Percentiles rank a stretch among this genome's conserved stretches.
phyloP scores from a whole-genome alignment of 2,113 vertebrate genomes.

The Asarcornis scutulata region DNA sequence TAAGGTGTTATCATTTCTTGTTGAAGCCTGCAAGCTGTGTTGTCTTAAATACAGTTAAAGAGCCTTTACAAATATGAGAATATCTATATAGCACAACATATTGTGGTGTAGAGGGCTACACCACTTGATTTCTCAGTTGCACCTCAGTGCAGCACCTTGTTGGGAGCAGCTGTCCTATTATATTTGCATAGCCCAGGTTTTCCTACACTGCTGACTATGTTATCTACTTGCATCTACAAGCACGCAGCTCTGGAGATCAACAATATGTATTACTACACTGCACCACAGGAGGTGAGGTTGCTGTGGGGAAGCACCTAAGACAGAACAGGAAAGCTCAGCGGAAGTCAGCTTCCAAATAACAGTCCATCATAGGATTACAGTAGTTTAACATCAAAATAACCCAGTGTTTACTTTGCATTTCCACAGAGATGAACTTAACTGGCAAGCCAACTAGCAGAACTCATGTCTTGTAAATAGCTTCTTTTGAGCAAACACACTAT shows the following conservation, averaged over 20 bases:
- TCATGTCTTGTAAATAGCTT: rapidly evolving
- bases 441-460: neutral
- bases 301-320: neutral
- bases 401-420: neutral
- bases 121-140: neutral
- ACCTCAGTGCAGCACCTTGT: neutral
- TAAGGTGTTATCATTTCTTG: neutral
- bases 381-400: neutral
- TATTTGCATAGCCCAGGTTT: neutral
- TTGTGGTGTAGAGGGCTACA: neutral
- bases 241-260: neutral
- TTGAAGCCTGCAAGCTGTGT: neutral
- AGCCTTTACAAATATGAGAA: neutral
- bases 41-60: neutral
- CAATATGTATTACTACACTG: neutral
- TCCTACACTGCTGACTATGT: neutral
- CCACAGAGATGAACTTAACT: neutral
- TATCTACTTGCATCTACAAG: neutral
- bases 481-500: neutral
- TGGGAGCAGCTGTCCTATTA: neutral
- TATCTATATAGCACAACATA: neutral
- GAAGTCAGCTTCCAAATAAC: neutral
- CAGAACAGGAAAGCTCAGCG: neutral
- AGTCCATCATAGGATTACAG: neutral
- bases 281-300: neutral